Evolutionary conservation across 1,140 invertebrate genomes (phyloP), one percentile per base, ranked within the genome.

Genomic region (Antheraea pernyi): DNA sequence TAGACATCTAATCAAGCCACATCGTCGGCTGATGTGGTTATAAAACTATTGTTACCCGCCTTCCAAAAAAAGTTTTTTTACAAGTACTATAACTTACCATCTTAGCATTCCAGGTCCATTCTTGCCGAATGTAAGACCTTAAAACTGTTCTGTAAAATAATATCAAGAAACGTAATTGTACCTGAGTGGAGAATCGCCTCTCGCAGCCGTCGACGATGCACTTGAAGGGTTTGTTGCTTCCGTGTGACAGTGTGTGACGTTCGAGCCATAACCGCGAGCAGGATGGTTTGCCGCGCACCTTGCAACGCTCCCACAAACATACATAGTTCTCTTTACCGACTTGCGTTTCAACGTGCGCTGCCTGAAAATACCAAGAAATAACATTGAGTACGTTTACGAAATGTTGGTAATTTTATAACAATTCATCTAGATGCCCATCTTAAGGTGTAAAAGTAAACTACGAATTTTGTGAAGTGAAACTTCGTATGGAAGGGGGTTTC

Each of bases 131-230:
- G 46, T 13, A 10, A 53, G 10, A 13, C 11, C 11, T 53, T 53
- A 53, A 53, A 16, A 63, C 36, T 11, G 61, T 58, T 10, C 16
- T 65, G 53, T n/a, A 16, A 59, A 42, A 46, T 10, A n/a, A 70
- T 53, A 68, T 53, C 64, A 75, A 77, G 72, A 76, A 84, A 84
- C 87, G 86, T 89, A 87, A 89, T 87, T 89, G 75, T 89, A 98
- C 97, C 95, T 98, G 98, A 71, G 97, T 97, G 78, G 96, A 97
- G 87, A 99, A 99, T 81, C 97, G 94, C 81, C 96, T 94, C 53
- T 97, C 97, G 91, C 98, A 99, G 67, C 97, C 96, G 76, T 98
- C 97, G 73, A 99, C 97, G 84, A 99, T 99, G 91, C 98, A 99
- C 79, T 97, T 95, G 92, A 98, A 99, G 30, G 98, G 98, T 88